phyloP scores from a whole-genome alignment of 2,888 invertebrate genomes.

The Nomada lathburiana region DNA sequence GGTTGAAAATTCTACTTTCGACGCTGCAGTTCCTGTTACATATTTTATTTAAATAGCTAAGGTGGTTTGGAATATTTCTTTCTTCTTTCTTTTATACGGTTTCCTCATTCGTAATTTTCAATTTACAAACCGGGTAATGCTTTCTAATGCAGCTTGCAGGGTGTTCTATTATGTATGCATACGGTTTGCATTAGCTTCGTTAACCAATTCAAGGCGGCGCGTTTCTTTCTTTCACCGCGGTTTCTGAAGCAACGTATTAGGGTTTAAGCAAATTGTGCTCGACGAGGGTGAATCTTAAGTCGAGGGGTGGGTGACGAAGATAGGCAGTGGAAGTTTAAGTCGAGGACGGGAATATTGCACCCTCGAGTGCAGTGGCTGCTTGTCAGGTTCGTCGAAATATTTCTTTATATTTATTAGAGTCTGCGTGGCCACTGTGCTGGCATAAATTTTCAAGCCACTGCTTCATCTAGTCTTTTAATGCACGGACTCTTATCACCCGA shows the following conservation, averaged over 20 bases:
- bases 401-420: slow-evolving; percentile 23
- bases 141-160: slow-evolving; percentile 4
- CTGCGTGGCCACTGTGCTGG: slow-evolving; percentile 1
- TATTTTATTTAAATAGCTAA: neutral
- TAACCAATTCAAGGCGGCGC: slow-evolving; percentile 22
- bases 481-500: slow-evolving; percentile 4
- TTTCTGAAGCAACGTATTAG: slow-evolving; percentile 14
- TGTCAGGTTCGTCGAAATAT: slow-evolving; percentile 13
- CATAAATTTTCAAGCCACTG: slow-evolving; percentile 22
- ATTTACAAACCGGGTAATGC: slow-evolving; percentile 22
- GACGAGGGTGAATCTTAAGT: neutral
- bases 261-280: slow-evolving; percentile 34
- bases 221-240: slow-evolving; percentile 7
- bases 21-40: neutral
- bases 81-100: too few species aligned
- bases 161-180: slow-evolving; percentile 18
- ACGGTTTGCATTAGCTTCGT: slow-evolving; percentile 26
- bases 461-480: slow-evolving; percentile 4
- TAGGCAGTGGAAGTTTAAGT: neutral
- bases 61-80: too few species aligned
- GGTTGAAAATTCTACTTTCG: neutral
- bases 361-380: neutral
- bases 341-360: neutral
- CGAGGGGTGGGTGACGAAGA: neutral
- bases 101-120: slow-evolving; percentile 12